Evolutionary conservation across 2,113 vertebrate species (phyloP).

Genomic region (Thalassoma bifasciatum): DNA sequence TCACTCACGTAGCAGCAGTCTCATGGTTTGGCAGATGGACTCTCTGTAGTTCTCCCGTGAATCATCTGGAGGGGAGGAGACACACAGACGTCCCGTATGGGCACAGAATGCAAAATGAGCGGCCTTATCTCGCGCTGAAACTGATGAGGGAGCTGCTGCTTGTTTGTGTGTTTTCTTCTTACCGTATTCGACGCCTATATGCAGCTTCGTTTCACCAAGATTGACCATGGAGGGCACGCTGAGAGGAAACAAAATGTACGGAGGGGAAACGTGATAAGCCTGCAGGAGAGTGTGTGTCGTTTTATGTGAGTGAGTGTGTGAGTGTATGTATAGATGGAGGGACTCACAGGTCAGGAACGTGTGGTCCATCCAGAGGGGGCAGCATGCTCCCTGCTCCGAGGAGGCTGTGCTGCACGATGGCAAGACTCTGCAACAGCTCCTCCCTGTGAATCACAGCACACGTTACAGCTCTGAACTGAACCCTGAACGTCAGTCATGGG

Average conservation of each 20-base stretch:
- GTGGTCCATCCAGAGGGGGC: slow-evolving; percentile 89
- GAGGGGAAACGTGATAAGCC: slow-evolving; percentile 33
- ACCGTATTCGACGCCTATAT: slow-evolving; percentile 93
- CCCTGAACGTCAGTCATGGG: neutral
- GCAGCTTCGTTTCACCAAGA: slow-evolving; percentile 91
- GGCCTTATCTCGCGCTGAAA: slow-evolving; percentile 15
- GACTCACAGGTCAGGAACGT: slow-evolving; percentile 90
- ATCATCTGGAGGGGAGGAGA: slow-evolving; percentile 81
- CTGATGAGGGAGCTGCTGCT: neutral
- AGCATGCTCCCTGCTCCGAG: slow-evolving; percentile 92
- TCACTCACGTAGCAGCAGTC: slow-evolving; percentile 93
- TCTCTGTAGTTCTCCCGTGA: slow-evolving; percentile 93
- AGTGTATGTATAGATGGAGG: slow-evolving; percentile 19
- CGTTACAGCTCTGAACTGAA: slow-evolving; percentile 29
- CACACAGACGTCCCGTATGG: slow-evolving; percentile 40
- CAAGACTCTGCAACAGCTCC: slow-evolving; percentile 92
- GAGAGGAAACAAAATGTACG: slow-evolving; percentile 59
- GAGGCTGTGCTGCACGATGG: slow-evolving; percentile 93
- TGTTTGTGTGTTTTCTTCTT: slow-evolving; percentile 56
- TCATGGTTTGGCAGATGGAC: slow-evolving; percentile 90
- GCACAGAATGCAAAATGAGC: slow-evolving; percentile 61
- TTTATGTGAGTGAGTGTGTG: neutral
- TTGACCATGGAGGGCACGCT: slow-evolving; percentile 93
- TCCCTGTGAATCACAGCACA: slow-evolving; percentile 82
- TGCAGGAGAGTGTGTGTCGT: neutral